These are phyloP conservation scores for Bombus consobrinus DNA, from an alignment of 1,140 invertebrate genomes.

Conservation along the genomic window DNA sequence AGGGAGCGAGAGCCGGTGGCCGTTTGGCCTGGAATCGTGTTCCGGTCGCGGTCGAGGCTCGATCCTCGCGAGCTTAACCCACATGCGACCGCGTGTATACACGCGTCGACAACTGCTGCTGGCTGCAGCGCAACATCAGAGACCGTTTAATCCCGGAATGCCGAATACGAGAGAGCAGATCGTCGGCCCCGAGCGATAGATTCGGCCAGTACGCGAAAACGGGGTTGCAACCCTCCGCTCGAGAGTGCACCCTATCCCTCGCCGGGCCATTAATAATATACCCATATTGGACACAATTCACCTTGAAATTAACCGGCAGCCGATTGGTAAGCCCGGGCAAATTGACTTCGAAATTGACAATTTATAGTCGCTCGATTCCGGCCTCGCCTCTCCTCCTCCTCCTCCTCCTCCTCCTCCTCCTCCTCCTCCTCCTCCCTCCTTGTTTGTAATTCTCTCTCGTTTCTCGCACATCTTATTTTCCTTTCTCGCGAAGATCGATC, in stretches of 20 bases:
- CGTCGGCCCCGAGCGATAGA: constrained; percentile 77
- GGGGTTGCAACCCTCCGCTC: constrained; percentile 76
- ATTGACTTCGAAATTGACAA: constrained; percentile 84
- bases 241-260: constrained; percentile 76
- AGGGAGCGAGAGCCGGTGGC: neutral
- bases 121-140: constrained; percentile 62
- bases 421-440: neutral
- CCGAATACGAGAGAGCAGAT: constrained; percentile 66
- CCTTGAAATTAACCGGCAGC: constrained; percentile 83
- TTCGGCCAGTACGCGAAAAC: constrained; percentile 80
- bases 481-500: neutral
- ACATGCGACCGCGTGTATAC: constrained; percentile 6
- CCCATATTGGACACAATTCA: constrained; percentile 84
- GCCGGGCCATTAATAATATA: constrained; percentile 83
- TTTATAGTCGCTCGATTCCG: constrained; percentile 77
- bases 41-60: constrained; percentile 3
- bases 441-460: neutral
- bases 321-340: constrained; percentile 83
- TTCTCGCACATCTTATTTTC: neutral
- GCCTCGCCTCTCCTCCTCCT: constrained; percentile 38
- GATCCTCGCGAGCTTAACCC: constrained; percentile 21
- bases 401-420: constrained; percentile 4
- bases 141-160: constrained; percentile 78
- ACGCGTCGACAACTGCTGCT: constrained; percentile 23
- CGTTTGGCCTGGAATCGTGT: constrained; percentile 22